Conservation (phyloP, 2,113 vertebrate species). For the Cololabis saira region DNA sequence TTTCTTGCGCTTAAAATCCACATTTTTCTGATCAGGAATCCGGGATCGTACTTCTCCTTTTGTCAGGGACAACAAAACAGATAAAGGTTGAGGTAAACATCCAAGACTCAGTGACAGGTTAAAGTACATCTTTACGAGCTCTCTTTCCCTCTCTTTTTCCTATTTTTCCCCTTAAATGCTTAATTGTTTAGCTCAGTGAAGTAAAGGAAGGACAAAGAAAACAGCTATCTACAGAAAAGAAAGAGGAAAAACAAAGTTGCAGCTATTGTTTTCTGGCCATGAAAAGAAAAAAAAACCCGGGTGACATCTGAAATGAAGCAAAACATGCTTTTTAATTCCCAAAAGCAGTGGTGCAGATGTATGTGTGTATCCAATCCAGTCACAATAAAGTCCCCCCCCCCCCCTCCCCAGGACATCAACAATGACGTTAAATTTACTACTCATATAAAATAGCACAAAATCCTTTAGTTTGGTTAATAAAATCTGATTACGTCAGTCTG, state of each 20-base stretch:
- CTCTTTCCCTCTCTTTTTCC: constrained; percentile 77
- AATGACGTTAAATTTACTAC: constrained; percentile 67
- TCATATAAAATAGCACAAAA: constrained; percentile 75
- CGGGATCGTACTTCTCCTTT: constrained; percentile 8
- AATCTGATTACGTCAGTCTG: constrained; percentile 67
- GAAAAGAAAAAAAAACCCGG: constrained; percentile 36
- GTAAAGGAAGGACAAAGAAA: constrained; percentile 48
- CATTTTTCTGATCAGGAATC: constrained; percentile 29
- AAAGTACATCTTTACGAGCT: constrained; percentile 61
- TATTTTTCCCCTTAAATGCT: constrained; percentile 66
- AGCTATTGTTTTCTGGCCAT: constrained; percentile 54
- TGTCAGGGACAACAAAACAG: constrained; percentile 67
- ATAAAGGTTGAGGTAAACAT: constrained; percentile 72
- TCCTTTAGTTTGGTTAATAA: constrained; percentile 82
- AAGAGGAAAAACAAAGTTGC: constrained; percentile 26
- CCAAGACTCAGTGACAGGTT: constrained; percentile 55
- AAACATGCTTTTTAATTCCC: constrained; percentile 46
- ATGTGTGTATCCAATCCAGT: constrained; percentile 73
- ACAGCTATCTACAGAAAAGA: constrained; percentile 54
- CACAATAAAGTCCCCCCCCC: constrained; percentile 75
- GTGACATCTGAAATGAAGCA: constrained; percentile 47
- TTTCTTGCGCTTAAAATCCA: constrained; percentile 12
- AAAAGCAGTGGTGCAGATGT: constrained; percentile 76
- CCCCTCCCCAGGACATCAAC: constrained; percentile 69
- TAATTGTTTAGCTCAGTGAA: constrained; percentile 57